Evolutionary conservation across 1,140 invertebrate genomes (phyloP).

Genomic region (Drosophila trapezifrons): DNA sequence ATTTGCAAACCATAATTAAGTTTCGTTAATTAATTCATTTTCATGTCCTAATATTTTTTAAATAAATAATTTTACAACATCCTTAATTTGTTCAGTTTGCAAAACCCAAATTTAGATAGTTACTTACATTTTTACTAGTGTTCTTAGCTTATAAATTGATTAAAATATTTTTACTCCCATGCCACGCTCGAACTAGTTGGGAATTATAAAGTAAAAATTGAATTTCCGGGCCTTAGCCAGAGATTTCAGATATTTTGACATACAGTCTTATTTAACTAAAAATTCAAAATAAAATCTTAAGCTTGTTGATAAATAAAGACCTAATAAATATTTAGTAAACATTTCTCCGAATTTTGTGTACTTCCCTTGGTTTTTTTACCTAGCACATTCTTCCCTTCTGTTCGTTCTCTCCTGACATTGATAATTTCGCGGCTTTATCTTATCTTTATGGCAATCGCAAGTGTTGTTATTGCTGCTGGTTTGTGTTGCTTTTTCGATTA

Average conservation of each 20-base stretch:
- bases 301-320: not conserved
- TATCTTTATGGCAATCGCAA: slow-evolving; percentile 65
- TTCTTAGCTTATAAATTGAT: not conserved
- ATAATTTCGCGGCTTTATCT: slow-evolving; percentile 71
- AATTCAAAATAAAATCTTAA: not conserved
- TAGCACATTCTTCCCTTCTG: slow-evolving; percentile 1
- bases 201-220: not conserved
- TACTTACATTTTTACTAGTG: not conserved
- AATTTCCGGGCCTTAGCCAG: not conserved
- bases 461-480: slow-evolving; percentile 51
- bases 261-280: not conserved
- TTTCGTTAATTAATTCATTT: too few relatives aligned
- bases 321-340: not conserved
- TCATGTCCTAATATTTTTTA: not conserved
- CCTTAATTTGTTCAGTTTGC: too few relatives aligned
- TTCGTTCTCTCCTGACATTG: slow-evolving; percentile 41
- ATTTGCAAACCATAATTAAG: not conserved
- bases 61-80: not conserved
- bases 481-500: slow-evolving; percentile 55
- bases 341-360: not conserved
- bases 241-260: not conserved
- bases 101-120: too few relatives aligned
- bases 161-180: not conserved
- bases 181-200: not conserved
- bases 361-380: slow-evolving; percentile 4